phyloP scores from a whole-genome alignment of 2,888 invertebrate genomes.

The Pristionchus japonicus region DNA sequence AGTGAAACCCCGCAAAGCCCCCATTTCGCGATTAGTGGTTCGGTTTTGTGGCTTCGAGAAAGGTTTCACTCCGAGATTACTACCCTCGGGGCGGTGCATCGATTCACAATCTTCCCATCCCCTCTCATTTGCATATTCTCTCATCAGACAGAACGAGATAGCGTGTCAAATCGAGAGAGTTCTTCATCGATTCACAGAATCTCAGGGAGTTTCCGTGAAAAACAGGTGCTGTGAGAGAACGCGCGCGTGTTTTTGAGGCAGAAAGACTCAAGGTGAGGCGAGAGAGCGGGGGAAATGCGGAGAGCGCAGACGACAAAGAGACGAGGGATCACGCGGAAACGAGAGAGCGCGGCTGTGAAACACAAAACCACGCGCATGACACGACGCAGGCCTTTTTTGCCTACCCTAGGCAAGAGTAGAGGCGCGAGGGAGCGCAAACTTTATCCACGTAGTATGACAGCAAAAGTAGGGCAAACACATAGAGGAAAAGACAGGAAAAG shows the following conservation, averaged over 20 bases:
- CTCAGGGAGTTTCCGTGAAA: background rate
- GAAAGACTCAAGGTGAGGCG: background rate
- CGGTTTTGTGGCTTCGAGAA: background rate
- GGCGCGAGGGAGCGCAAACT: background rate
- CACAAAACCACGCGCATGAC: constrained; percentile 5
- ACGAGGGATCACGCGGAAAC: background rate
- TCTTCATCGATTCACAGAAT: background rate
- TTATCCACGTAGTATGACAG: background rate
- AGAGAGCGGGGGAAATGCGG: background rate
- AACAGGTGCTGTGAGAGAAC: constrained; percentile 9
- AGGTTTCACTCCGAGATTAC: background rate
- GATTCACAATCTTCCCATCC: background rate
- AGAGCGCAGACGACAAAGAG: background rate
- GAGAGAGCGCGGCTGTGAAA: background rate
- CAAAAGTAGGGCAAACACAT: background rate
- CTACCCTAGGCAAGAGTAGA: background rate
- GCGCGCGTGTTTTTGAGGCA: constrained; percentile 16
- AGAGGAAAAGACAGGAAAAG: background rate
- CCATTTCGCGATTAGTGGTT: constrained; percentile 10
- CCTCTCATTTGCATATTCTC: background rate
- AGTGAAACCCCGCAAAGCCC: background rate
- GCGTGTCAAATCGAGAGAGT: background rate
- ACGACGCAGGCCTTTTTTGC: background rate
- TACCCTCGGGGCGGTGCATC: background rate
- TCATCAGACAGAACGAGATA: background rate